Evolutionary conservation across 2,113 vertebrate genomes (phyloP).

Genomic region (Ifrita kowaldi): DNA sequence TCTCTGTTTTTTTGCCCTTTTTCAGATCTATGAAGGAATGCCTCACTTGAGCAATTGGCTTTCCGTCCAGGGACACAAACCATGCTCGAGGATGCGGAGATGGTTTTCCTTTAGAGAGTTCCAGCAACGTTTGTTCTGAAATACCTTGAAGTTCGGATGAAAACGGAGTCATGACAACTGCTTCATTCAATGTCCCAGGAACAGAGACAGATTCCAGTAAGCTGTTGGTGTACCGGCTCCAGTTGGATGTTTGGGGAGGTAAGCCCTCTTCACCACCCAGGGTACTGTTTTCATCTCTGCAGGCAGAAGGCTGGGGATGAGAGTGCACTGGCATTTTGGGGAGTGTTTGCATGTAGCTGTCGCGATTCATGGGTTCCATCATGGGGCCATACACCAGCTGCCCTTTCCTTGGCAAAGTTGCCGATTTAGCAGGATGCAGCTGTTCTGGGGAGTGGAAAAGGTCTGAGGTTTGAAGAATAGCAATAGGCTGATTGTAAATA

Average conservation of each 20-base stretch:
- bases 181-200: slow-evolving; percentile 91
- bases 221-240: slow-evolving; percentile 85
- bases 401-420: slow-evolving; percentile 87
- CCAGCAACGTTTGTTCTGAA: slow-evolving; percentile 89
- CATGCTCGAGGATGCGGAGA: slow-evolving; percentile 86
- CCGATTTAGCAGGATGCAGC: slow-evolving; percentile 79
- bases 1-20: slow-evolving; percentile 84
- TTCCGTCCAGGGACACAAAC: slow-evolving; percentile 95
- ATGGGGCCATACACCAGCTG: slow-evolving; percentile 75
- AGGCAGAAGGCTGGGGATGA: slow-evolving; percentile 72
- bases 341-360: slow-evolving; percentile 84
- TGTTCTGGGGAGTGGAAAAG: slow-evolving; percentile 82
- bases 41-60: slow-evolving; percentile 87
- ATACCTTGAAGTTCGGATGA: slow-evolving; percentile 89
- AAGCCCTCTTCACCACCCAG: slow-evolving; percentile 78
- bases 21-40: slow-evolving; percentile 93
- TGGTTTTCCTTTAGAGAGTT: slow-evolving; percentile 87
- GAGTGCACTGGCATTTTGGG: slow-evolving; percentile 80
- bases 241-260: slow-evolving; percentile 75
- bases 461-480: slow-evolving; percentile 85
- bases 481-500: slow-evolving; percentile 86
- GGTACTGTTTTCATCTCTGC: slow-evolving; percentile 73
- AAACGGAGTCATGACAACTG: slow-evolving; percentile 85
- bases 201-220: slow-evolving; percentile 92
- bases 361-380: slow-evolving; percentile 77